Base-by-base conservation (phyloP, 2,888 invertebrate genomes). In the Clepsis dumicolana region DNA sequence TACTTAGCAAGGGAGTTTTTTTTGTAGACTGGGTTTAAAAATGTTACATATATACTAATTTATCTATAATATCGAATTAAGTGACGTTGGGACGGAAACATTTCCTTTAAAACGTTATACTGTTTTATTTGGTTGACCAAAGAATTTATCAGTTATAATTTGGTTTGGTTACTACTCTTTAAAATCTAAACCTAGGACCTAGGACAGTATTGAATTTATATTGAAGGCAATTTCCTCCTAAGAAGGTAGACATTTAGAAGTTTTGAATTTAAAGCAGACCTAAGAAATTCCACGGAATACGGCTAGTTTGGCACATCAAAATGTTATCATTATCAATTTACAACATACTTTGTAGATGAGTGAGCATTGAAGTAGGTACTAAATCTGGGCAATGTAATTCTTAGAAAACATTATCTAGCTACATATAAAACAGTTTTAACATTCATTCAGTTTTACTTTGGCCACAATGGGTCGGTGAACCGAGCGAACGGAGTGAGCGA, bases 51-150 rank as follows among this genome's bases (percentile, higher is more conserved):
- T 65, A 68, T 61, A 65, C 64, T 72, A 73, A 82, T 77, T 82
- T 75, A 79, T 78, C 74, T 80, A 81, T 80, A 85, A 83, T 85
- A 83, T 88, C 87, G 82, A 83, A 82, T 86, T 88, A 93, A 91
- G 90, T 91, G 93, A 93, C 91, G 78, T 90, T 83, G 90, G 93
- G 93, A 93, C 93, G 93, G 93, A 93, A 88, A 90, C 87, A 89
- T 90, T 91, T 87, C 82, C 84, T 84, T 86, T 82, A 81, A 83
- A 85, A 78, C 71, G 68, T 75, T 72, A 70, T 70, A 67, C 67
- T 65, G 63, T 44, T 41, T 68, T 57, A 29, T 29, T 52, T 52
- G 57, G 32, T 44, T 68, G 38, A 52, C 57, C 64, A 68, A 64
- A 53, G 41, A 16, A 52, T 38, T 53, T 52, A 64, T 16, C 38